These are phyloP conservation scores for Malurus splendens DNA, from an alignment of 2,797 vertebrate genomes.

Conservation along the genomic window DNA sequence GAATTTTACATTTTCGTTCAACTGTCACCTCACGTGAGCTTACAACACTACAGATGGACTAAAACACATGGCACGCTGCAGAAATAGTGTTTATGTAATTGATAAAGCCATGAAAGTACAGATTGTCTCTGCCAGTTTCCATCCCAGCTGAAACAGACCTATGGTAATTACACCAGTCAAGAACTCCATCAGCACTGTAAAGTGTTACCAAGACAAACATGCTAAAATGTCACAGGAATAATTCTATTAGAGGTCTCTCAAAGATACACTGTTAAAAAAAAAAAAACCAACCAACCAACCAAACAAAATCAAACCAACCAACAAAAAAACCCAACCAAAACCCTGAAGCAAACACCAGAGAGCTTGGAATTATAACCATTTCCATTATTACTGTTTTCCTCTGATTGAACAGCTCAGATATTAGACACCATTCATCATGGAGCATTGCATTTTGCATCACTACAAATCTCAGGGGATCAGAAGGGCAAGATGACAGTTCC, in stretches of 20 bases:
- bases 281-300: too few species aligned
- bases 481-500: not conserved
- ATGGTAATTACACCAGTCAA: not conserved
- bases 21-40: not conserved
- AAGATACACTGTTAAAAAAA: not conserved
- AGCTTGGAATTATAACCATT: not conserved
- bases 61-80: not conserved
- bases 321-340: not conserved
- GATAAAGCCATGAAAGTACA: conserved; percentile 23
- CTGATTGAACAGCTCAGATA: not conserved
- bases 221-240: not conserved
- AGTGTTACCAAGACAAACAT: not conserved
- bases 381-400: not conserved
- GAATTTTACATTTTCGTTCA: not conserved
- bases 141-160: not conserved
- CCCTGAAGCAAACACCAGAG: not conserved
- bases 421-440: not conserved
- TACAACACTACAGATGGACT: not conserved
- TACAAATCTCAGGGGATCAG: not conserved
- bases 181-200: not conserved
- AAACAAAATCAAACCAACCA: not conserved
- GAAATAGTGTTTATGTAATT: conserved; percentile 7
- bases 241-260: not conserved
- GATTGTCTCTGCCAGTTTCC: conserved; percentile 43
- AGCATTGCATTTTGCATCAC: not conserved